Evolutionary conservation across 2,888 invertebrate species (phyloP).

Genomic region (Eumerus sabulonum): DNA sequence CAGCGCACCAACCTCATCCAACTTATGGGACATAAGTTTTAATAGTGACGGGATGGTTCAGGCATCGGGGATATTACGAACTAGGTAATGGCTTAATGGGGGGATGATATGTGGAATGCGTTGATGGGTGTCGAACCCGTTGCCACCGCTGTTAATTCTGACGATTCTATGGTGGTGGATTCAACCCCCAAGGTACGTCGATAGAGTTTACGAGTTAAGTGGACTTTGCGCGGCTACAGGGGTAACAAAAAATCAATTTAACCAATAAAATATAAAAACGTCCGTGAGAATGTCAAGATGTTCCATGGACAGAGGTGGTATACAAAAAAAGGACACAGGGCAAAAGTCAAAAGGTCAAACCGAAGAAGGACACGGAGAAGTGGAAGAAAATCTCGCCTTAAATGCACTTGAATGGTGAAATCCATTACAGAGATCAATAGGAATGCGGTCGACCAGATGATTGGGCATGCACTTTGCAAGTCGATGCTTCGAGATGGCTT

Average conservation of each 20-base stretch:
- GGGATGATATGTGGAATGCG: slow-evolving; percentile 22
- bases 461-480: slow-evolving; percentile 54
- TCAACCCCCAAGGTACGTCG: slow-evolving; percentile 11
- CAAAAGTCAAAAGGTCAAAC: background rate
- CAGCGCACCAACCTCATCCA: background rate
- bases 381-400: background rate
- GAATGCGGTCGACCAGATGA: slow-evolving; percentile 51
- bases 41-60: too few relatives aligned
- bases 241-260: slow-evolving; percentile 13
- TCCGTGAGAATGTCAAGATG: slow-evolving; percentile 29
- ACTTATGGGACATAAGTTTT: too few relatives aligned
- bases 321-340: background rate
- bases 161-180: slow-evolving; percentile 36
- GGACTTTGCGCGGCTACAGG: background rate
- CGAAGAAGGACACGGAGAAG: background rate
- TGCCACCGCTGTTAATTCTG: slow-evolving; percentile 26
- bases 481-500: slow-evolving; percentile 19
- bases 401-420: slow-evolving; percentile 51
- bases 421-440: slow-evolving; percentile 56
- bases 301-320: background rate
- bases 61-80: slow-evolving; percentile 25
- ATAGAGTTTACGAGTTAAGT: slow-evolving; percentile 9
- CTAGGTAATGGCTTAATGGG: slow-evolving; percentile 44
- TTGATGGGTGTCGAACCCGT: slow-evolving; percentile 9
- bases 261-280: slow-evolving; percentile 17